A percentile compares a stretch with the other conserved stretches of the same genome.
Evolutionary conservation across 2,113 vertebrate genomes (phyloP).

Genomic region (Desmodus rotundus): DNA sequence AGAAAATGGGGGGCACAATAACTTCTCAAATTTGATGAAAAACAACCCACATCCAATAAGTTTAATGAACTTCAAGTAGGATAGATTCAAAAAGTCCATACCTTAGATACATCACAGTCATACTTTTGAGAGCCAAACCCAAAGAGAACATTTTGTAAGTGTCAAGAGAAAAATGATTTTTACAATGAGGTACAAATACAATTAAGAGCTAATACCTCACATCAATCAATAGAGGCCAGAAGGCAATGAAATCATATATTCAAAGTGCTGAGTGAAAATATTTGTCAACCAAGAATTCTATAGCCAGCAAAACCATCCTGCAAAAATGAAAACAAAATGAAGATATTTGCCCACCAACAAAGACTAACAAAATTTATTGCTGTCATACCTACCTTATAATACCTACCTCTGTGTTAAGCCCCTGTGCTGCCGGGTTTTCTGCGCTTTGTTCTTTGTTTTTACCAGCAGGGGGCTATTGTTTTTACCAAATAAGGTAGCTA

Average conservation of each 20-base stretch:
- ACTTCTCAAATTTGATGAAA: background rate
- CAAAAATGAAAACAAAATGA: background rate
- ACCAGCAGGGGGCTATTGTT: too few relatives aligned
- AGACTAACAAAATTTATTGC: background rate
- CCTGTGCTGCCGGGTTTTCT: too few relatives aligned
- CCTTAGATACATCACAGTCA: background rate
- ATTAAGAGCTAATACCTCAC: background rate
- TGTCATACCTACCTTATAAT: too few relatives aligned
- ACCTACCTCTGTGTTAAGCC: too few relatives aligned
- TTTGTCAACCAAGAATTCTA: background rate
- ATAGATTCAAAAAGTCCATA: background rate
- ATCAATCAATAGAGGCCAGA: background rate
- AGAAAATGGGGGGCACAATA: background rate
- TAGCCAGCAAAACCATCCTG: background rate
- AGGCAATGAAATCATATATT: background rate
- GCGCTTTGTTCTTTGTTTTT: too few relatives aligned
- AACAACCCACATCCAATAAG: background rate
- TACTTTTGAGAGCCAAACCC: background rate
- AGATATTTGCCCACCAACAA: background rate
- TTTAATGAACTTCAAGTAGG: background rate
- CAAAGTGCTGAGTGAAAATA: background rate
- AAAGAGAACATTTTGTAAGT: background rate
- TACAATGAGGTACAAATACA: background rate
- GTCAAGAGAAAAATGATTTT: background rate
- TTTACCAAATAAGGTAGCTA: too few relatives aligned